Base-by-base conservation (phyloP, 2,888 invertebrate genomes). In the Argyra leucocephala region DNA sequence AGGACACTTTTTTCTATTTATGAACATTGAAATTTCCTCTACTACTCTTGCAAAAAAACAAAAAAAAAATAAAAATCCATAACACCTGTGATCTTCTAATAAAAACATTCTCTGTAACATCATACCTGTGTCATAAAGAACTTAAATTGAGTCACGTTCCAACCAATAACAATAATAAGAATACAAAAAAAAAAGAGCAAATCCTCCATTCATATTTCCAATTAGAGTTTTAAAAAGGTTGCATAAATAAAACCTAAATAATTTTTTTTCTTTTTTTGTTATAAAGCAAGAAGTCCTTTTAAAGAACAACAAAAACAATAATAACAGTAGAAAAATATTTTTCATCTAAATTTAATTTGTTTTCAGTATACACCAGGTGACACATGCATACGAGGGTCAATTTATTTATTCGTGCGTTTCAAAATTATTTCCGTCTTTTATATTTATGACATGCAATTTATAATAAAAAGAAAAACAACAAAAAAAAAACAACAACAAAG, bases 131-230 rank as follows among this genome's bases (percentile, higher is more conserved):
- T 48, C 18, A 2, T 5, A 48, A 48, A 48, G 48, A 18, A 15
- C n/a, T n/a, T 48, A 48, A 48, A 48, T 48, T 48, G 48, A 48
- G 48, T 48, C 48, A 48, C 48, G 48, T 48, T 48, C 18, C 48
- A 48, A 48, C 9, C 12, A 48, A 48, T 3, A 48, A 48, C 9
- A 48, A 48, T 3, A 48, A 31, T 5, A 48, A 48, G 37, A 37
- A 37, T 37, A 37, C 4, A 48, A 48, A 5, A 1, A 48, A 31
- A 48, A 48, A 37, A n/a, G n/a, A n/a, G n/a, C n/a, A n/a, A n/a
- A n/a, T n/a, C n/a, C n/a, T 37, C 37, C 37, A 37, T 37, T 37
- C 37, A 37, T 37, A 37, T 37, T 37, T 48, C 48, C 48, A 48
- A 48, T 48, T 18, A 48, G 48, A 48, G 48, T 15, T 48, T 48